Evolutionary conservation across 2,888 invertebrate species (phyloP), one percentile per base, ranked within the genome.

Genomic region (Coleophora flavipennella): DNA sequence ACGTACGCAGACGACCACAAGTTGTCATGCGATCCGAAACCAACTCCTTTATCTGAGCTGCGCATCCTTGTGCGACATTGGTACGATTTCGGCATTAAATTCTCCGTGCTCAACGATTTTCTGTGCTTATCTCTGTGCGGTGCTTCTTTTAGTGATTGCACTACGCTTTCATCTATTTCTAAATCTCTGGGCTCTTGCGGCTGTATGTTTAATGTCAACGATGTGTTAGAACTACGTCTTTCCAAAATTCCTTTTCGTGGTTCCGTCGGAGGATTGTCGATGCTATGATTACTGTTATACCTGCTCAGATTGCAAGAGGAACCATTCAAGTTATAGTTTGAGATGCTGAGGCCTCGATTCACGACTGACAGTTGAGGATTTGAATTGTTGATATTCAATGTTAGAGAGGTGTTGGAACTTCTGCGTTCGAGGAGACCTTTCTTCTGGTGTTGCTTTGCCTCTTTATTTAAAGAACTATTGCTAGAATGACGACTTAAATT

Each of bases 331-430:
- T 85, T 84, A 43, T 85, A 85, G 49, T 86, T 87, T 0, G 87
- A 87, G 9, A 86, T 67, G 42, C 85, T 86, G 1, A 87, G 54
- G 0, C 74, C 78, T 41, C 77, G 57, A 39, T 81, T 86, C 20
- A 20, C 20, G 0, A 69, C 71, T 1, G 88, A 85, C 20, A 85
- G 49, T 41, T 84, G 85, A 0, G 83, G 77, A 41, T 80, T 83
- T 0, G 81, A 79, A 14, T 60, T 78, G 41, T 81, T 84, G 8
- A 85, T 84, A 42, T 93, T 94, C 13, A 97, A 88, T 1, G 96
- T 96, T 1, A 97, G 78, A 40, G 95, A 95, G 0, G 96, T 95
- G 63, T 95, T 96, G 1, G 96, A 96, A 37, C 96, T 96, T 39
- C 97, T 86, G 20, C 97, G 87, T 63, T 95, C 94, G 4, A 95